These are phyloP conservation scores for Taxidea taxus DNA, from an alignment of 2,113 vertebrate species.

Conservation along the genomic window DNA sequence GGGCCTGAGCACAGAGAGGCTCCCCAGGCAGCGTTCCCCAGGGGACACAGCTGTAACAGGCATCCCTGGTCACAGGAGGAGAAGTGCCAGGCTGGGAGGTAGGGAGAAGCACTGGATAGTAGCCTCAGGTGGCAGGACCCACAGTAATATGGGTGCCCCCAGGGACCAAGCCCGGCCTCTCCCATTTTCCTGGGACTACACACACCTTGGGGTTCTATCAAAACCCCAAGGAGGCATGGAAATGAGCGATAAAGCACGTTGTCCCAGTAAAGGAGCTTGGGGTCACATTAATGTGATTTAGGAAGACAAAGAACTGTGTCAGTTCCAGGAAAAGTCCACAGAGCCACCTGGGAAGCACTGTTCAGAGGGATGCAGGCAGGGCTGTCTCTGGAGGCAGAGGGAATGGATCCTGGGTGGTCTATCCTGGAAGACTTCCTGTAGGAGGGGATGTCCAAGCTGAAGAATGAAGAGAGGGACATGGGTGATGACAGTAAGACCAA, in stretches of 20 bases:
- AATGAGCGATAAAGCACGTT: rapidly evolving
- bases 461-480: neutral
- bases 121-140: neutral
- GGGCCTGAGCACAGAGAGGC: neutral
- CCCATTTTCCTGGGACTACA: neutral
- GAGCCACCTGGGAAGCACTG: neutral
- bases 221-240: neutral
- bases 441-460: neutral
- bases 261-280: neutral
- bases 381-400: neutral
- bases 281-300: neutral
- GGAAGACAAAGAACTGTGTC: neutral
- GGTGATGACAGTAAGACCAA: neutral
- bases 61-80: neutral
- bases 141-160: too few relatives aligned
- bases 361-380: neutral
- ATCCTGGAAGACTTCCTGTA: neutral
- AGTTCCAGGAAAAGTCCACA: neutral
- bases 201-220: neutral
- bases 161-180: neutral
- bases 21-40: neutral
- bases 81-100: neutral
- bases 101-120: neutral
- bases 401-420: neutral
- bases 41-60: neutral